These are phyloP conservation scores for Burhinus bistriatus DNA, from an alignment of 2,113 vertebrate genomes.

Conservation along the genomic window DNA sequence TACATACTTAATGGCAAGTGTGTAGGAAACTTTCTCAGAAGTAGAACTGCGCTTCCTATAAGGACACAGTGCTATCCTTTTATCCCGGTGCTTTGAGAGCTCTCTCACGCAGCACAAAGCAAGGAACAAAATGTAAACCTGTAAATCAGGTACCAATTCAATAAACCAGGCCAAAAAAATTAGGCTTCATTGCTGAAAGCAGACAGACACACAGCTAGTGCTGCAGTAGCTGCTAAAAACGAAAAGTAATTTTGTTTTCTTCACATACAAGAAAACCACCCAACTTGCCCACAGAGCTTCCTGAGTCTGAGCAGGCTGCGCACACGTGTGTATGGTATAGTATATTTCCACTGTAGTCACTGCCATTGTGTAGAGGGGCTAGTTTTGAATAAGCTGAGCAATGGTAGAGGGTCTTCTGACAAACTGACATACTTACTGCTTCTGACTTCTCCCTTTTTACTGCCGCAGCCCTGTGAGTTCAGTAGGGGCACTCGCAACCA, in stretches of 20 bases:
- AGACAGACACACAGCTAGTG: neutral
- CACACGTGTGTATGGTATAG: fast-evolving
- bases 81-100: neutral
- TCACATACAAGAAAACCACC: neutral
- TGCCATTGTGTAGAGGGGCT: neutral
- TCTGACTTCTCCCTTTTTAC: neutral
- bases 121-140: neutral
- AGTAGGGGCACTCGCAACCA: neutral
- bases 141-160: neutral
- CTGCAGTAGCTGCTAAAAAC: neutral
- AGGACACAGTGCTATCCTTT: neutral
- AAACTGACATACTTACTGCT: neutral
- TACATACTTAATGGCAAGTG: neutral
- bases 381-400: neutral
- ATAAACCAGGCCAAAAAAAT: neutral
- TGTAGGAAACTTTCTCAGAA: neutral
- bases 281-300: neutral
- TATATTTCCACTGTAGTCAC: neutral
- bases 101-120: neutral
- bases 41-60: neutral
- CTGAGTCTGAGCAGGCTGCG: neutral
- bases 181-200: neutral
- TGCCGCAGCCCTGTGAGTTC: neutral
- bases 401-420: neutral
- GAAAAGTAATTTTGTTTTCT: neutral